These are phyloP conservation scores for Trisateles emortualis DNA, from an alignment of 2,888 invertebrate genomes.

Conservation along the genomic window DNA sequence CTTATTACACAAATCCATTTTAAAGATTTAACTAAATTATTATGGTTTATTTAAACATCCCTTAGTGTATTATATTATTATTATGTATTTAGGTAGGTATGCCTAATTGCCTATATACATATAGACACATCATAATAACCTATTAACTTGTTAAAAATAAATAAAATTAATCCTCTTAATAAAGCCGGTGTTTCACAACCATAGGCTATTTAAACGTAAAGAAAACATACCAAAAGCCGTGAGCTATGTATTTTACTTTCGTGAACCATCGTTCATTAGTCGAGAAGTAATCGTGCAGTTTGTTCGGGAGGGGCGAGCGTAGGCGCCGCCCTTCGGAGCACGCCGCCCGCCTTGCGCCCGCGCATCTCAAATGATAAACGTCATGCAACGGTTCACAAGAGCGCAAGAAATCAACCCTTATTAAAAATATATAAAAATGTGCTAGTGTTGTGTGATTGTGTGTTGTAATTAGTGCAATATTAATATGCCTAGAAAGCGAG, in stretches of 20 bases:
- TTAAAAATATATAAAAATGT: constrained; percentile 24
- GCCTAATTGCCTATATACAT: too few relatives aligned
- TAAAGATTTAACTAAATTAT: too few relatives aligned
- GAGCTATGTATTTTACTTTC: constrained; percentile 46
- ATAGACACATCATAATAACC: not conserved
- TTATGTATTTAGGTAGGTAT: too few relatives aligned
- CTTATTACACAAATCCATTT: too few relatives aligned
- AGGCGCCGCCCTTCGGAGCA: constrained; percentile 73
- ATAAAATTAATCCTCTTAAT: constrained; percentile 6
- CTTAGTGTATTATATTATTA: too few relatives aligned
- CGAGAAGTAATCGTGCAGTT: constrained; percentile 59
- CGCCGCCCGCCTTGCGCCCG: constrained; percentile 77
- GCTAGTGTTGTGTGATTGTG: constrained; percentile 47
- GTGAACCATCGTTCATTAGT: constrained; percentile 61
- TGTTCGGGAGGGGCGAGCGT: constrained; percentile 71
- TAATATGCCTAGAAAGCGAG: constrained; percentile 78
- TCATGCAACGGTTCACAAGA: constrained; percentile 57
- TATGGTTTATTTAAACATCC: too few relatives aligned
- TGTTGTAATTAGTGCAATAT: constrained; percentile 53
- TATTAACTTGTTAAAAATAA: constrained; percentile 3
- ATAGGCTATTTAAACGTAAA: constrained; percentile 29
- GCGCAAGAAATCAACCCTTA: constrained; percentile 46
- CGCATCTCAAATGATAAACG: constrained; percentile 71
- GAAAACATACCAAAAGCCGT: constrained; percentile 33
- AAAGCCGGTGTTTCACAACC: constrained; percentile 30